Conservation (phyloP, 53 echinoderm and acorn worm species). For the Hippasteria phrygiana region DNA sequence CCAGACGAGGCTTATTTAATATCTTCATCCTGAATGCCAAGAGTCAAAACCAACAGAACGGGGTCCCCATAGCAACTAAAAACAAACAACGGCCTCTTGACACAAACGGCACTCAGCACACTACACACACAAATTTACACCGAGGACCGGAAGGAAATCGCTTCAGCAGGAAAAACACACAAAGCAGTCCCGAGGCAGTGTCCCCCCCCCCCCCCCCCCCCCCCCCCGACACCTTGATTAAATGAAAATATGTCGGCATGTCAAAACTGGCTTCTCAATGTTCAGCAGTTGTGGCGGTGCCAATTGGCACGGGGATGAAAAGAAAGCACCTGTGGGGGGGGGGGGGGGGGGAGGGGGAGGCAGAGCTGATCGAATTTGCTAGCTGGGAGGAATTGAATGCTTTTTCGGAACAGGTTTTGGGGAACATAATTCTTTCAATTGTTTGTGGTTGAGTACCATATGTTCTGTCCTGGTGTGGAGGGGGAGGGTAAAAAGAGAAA, state of each 20-base stretch:
- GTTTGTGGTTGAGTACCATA: no score
- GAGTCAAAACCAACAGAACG: not conserved
- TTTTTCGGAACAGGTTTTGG: no score
- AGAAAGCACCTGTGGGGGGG: not conserved
- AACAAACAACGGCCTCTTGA: not conserved
- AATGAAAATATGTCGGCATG: not conserved
- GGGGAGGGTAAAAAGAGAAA: no score
- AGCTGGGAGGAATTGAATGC: no score
- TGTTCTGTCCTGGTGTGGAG: no score
- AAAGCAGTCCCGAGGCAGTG: not conserved
- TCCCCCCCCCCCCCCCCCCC: not conserved
- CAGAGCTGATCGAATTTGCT: no score
- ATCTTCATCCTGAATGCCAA: not conserved
- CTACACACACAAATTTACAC: not conserved
- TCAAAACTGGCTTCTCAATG: constrained; percentile 17
- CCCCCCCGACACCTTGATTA: not conserved
- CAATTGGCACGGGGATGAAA: not conserved
- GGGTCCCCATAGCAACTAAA: not conserved
- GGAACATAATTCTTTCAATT: no score
- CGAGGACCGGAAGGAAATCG: not conserved
- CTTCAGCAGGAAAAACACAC: not conserved
- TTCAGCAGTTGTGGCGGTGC: not conserved
- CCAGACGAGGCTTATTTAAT: not conserved
- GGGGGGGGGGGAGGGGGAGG: no score
- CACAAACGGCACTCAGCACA: not conserved